Evolutionary conservation across 1,140 invertebrate species (phyloP).

Genomic region (Pentalonia nigronervosa): DNA sequence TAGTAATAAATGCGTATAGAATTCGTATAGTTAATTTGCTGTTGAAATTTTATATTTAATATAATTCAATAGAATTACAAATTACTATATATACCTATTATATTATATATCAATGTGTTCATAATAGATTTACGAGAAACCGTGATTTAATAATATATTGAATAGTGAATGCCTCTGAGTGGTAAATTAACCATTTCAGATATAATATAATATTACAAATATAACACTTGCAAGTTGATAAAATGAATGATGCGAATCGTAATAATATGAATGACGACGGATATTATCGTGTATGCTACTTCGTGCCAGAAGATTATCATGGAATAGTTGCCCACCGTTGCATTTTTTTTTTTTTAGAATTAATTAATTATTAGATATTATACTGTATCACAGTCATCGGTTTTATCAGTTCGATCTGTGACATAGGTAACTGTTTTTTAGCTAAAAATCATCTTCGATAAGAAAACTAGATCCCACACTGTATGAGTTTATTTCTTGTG

Average conservation of each 20-base stretch:
- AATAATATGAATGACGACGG: neutral
- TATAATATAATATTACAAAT: neutral
- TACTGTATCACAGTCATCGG: no score
- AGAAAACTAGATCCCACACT: neutral
- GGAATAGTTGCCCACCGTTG: neutral
- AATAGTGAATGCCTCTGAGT: neutral
- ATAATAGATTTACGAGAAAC: neutral
- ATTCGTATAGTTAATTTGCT: neutral
- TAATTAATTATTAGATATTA: no score
- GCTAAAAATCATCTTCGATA: no score
- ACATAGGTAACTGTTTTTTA: neutral
- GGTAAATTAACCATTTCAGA: neutral
- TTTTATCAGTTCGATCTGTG: neutral
- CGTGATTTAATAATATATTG: neutral
- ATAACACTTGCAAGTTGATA: neutral
- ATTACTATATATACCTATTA: neutral
- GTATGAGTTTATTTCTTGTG: neutral
- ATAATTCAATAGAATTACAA: neutral
- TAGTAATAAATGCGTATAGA: neutral
- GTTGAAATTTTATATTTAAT: neutral
- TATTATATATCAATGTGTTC: neutral
- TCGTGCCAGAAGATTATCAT: neutral
- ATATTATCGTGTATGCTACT: neutral
- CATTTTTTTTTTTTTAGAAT: no score
- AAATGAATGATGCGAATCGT: neutral